A percentile compares a stretch with the other conserved stretches of the same genome.
These are phyloP conservation scores for Tanypteryx hageni DNA, from an alignment of 2,888 invertebrate genomes.

Conservation along the genomic window DNA sequence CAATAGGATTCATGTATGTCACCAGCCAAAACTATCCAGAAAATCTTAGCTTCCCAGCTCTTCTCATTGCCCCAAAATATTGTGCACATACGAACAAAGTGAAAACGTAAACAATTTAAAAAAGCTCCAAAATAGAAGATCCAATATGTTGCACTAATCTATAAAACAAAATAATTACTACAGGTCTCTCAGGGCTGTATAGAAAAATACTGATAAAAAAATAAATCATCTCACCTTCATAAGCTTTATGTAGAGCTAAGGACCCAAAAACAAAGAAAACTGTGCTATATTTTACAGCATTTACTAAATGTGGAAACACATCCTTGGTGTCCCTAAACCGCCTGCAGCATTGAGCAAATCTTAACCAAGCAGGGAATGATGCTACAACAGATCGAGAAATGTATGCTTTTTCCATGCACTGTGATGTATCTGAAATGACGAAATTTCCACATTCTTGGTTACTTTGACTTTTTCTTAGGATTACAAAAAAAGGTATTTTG, in stretches of 20 bases:
- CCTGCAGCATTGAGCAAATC: constrained; percentile 97
- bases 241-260: constrained; percentile 82
- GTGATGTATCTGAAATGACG: constrained; percentile 77
- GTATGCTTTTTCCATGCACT: constrained; percentile 84
- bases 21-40: too few species aligned
- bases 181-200: too few species aligned
- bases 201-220: too few species aligned
- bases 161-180: too few species aligned
- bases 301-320: constrained; percentile 96
- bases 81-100: too few species aligned
- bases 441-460: neutral
- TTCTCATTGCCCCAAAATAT: too few species aligned
- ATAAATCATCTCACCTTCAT: constrained; percentile 77
- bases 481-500: neutral
- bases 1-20: too few species aligned
- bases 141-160: too few species aligned
- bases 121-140: too few species aligned
- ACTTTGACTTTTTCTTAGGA: neutral
- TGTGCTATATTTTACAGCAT: constrained; percentile 98
- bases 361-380: constrained; percentile 96
- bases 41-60: too few species aligned
- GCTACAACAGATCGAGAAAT: constrained; percentile 85
- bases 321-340: constrained; percentile 96
- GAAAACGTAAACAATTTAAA: too few species aligned
- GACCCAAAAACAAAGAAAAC: constrained; percentile 96